Evolutionary conservation across 2,797 vertebrate species (phyloP).

Genomic region (Poecilia picta): DNA sequence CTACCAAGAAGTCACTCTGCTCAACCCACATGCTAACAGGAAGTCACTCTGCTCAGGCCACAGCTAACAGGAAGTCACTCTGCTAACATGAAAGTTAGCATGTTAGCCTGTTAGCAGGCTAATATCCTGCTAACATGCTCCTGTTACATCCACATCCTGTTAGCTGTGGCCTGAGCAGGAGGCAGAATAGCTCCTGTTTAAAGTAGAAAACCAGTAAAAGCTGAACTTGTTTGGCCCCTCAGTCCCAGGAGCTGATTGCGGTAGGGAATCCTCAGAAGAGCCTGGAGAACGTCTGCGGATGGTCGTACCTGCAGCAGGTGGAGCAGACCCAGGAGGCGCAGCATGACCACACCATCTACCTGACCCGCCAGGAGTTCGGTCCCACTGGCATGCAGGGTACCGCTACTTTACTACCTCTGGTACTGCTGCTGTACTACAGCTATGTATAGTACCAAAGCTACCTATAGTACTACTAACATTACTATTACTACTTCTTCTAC

Average conservation of each 20-base stretch:
- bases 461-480: not conserved
- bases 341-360: slow-evolving; percentile 95
- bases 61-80: too few relatives aligned
- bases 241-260: slow-evolving; percentile 94
- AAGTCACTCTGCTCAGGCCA: too few relatives aligned
- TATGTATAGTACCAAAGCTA: not conserved
- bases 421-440: not conserved
- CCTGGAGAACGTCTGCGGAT: slow-evolving; percentile 95
- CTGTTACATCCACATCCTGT: too few relatives aligned
- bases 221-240: not conserved
- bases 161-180: too few relatives aligned
- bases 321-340: slow-evolving; percentile 87
- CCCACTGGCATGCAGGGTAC: slow-evolving; percentile 96
- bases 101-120: too few relatives aligned
- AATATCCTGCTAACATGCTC: too few relatives aligned
- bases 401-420: not conserved
- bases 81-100: too few relatives aligned
- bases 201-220: not conserved
- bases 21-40: too few relatives aligned
- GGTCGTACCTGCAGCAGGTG: slow-evolving; percentile 94
- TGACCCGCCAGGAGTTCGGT: slow-evolving; percentile 93
- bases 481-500: too few relatives aligned
- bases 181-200: not conserved
- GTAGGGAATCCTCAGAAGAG: slow-evolving; percentile 94
- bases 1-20: too few relatives aligned